These are phyloP conservation scores for Acyrthosiphon pisum DNA, from an alignment of 1,140 invertebrate species.

Conservation along the genomic window DNA sequence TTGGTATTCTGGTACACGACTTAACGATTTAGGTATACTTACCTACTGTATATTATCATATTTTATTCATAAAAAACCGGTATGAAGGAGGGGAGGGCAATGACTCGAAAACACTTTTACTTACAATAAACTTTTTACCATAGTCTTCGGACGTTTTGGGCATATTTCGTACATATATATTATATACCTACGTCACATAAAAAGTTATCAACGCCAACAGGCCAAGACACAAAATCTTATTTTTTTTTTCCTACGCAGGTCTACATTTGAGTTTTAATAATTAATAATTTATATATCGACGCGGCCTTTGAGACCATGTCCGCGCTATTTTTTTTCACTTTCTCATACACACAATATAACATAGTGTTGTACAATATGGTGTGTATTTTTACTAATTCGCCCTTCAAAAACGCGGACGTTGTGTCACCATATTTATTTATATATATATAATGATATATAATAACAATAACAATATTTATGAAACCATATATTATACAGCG, in stretches of 20 bases:
- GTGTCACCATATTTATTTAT: constrained; percentile 5
- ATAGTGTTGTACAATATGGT: not conserved
- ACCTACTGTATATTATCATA: not conserved
- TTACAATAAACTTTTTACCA: not conserved
- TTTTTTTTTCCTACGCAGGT: too few relatives aligned
- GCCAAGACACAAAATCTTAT: not conserved
- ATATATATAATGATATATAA: not conserved
- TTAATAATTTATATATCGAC: not conserved
- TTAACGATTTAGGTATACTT: not conserved
- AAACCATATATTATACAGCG: not conserved
- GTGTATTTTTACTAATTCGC: constrained; percentile 34
- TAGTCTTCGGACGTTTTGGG: not conserved
- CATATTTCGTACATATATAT: not conserved
- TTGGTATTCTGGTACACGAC: constrained; percentile 26
- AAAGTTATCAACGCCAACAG: not conserved
- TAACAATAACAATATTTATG: constrained; percentile 54
- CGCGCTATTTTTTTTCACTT: not conserved
- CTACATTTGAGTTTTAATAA: not conserved
- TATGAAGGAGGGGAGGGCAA: not conserved
- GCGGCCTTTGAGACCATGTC: not conserved
- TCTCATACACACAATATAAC: not conserved
- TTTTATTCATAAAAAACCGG: not conserved
- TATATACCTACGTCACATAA: not conserved
- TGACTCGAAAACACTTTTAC: not conserved
- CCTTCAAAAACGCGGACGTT: constrained; percentile 50